Conservation (phyloP, 2,113 vertebrate species). For the Coregonus clupeaformis region DNA sequence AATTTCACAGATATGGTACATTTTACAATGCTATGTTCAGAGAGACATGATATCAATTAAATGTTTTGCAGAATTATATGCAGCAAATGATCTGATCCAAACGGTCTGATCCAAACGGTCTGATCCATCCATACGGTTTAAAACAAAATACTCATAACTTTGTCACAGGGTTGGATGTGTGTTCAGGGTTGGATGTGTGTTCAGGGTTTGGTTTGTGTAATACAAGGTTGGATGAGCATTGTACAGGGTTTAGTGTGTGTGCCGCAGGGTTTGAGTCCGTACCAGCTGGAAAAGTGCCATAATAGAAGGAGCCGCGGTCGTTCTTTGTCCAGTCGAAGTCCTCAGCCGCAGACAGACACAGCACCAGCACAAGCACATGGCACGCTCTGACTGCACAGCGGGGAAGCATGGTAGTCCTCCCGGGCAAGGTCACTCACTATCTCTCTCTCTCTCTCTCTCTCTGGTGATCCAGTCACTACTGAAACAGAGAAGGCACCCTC, state of each 20-base stretch:
- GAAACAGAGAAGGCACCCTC: conserved; percentile 19
- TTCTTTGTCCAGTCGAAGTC: conserved; percentile 84
- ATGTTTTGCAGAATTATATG: too few species aligned
- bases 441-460: conserved; percentile 33
- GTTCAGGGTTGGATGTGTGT: too few species aligned
- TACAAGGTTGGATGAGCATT: not conserved
- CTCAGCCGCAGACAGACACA: conserved; percentile 71
- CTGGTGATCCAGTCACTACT: conserved; percentile 48
- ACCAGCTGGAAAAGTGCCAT: conserved; percentile 90
- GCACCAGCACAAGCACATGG: conserved; percentile 74
- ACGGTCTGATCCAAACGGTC: too few species aligned
- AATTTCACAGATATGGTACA: not conserved
- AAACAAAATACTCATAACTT: too few species aligned
- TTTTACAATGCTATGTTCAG: not conserved
- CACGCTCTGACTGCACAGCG: conserved; percentile 49
- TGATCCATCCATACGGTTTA: too few species aligned
- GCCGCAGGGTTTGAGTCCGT: conserved; percentile 27
- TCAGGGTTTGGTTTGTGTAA: too few species aligned
- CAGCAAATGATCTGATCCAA: too few species aligned
- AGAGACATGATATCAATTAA: not conserved
- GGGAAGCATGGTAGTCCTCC: conserved; percentile 62
- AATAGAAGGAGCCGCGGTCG: conserved; percentile 87
- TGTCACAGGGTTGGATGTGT: too few species aligned
- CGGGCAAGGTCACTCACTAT: conserved; percentile 51
- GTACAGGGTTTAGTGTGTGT: not conserved